Evolutionary conservation across 2,797 vertebrate genomes (phyloP).

Genomic region (Liparis tanakae): DNA sequence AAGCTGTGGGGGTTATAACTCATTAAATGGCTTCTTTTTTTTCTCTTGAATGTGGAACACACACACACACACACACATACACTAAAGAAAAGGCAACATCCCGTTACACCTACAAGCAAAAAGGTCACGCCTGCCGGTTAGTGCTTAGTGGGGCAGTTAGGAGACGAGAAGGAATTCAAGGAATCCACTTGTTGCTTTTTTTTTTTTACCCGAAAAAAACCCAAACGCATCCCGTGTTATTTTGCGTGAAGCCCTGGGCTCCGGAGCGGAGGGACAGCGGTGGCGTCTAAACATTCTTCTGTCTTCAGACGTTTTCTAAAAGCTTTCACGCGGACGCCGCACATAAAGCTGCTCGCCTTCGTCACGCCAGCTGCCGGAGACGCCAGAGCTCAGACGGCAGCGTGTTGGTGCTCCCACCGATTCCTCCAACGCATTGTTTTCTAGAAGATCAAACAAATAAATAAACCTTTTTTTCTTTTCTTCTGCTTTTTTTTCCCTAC

Average conservation of each 20-base stretch:
- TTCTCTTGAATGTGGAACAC: constrained; percentile 84
- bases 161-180: constrained; percentile 74
- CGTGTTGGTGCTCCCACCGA: constrained; percentile 78
- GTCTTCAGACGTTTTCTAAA: constrained; percentile 85
- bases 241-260: too few species aligned
- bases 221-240: too few species aligned
- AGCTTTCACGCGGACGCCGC: constrained; percentile 82
- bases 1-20: constrained; percentile 87
- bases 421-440: constrained; percentile 81
- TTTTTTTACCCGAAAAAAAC: too few species aligned
- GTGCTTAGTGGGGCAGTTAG: constrained; percentile 82
- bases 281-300: constrained; percentile 86
- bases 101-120: constrained; percentile 80
- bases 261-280: constrained; percentile 70
- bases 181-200: constrained; percentile 59
- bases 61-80: constrained; percentile 84
- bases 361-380: too few species aligned
- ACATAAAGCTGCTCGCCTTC: constrained; percentile 71
- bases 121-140: constrained; percentile 83
- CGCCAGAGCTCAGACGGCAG: constrained; percentile 73
- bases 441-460: constrained; percentile 84
- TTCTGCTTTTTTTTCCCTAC: constrained; percentile 53
- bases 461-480: constrained; percentile 70
- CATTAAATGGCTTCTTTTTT: constrained; percentile 87
- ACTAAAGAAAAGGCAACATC: constrained; percentile 80